A percentile compares a stretch with the other conserved stretches of the same genome.
These are phyloP conservation scores for Drosophila cardini DNA, from an alignment of 1,140 invertebrate genomes.

Conservation along the genomic window DNA sequence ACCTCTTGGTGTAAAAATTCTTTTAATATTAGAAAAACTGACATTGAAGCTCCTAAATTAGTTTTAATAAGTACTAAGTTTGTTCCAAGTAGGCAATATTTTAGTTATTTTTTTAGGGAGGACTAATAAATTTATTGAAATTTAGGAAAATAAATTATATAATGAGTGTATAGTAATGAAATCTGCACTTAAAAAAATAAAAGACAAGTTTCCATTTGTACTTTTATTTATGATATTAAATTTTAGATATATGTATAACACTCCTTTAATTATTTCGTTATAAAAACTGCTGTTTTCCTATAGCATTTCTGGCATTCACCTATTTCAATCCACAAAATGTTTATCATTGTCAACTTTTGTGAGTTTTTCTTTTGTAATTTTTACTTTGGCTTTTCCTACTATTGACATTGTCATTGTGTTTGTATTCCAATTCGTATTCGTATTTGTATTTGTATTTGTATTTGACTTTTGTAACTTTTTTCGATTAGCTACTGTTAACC, in stretches of 20 bases:
- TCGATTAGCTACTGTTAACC: slow-evolving; percentile 16
- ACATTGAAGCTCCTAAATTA: no score
- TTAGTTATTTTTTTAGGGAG: no score
- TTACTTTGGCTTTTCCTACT: slow-evolving; percentile 41
- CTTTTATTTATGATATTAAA: no score
- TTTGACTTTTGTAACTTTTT: slow-evolving; percentile 75
- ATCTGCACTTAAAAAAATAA: no score
- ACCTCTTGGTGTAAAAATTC: no score
- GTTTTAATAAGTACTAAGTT: no score
- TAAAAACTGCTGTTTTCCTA: not conserved
- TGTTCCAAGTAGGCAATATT: no score
- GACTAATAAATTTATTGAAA: no score
- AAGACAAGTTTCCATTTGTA: no score
- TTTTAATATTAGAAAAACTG: no score
- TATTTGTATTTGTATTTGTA: slow-evolving; percentile 63
- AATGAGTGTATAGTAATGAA: no score
- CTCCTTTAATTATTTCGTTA: not conserved
- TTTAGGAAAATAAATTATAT: no score
- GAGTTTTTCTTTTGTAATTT: slow-evolving; percentile 39
- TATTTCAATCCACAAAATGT: slow-evolving; percentile 25
- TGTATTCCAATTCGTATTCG: slow-evolving; percentile 53
- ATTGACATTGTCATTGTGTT: slow-evolving; percentile 68
- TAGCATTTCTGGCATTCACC: not conserved
- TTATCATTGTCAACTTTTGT: slow-evolving; percentile 46
- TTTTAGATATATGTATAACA: not conserved